These are phyloP conservation scores for Stramonita haemastoma DNA, from an alignment of 2,888 invertebrate species.

Conservation along the genomic window DNA sequence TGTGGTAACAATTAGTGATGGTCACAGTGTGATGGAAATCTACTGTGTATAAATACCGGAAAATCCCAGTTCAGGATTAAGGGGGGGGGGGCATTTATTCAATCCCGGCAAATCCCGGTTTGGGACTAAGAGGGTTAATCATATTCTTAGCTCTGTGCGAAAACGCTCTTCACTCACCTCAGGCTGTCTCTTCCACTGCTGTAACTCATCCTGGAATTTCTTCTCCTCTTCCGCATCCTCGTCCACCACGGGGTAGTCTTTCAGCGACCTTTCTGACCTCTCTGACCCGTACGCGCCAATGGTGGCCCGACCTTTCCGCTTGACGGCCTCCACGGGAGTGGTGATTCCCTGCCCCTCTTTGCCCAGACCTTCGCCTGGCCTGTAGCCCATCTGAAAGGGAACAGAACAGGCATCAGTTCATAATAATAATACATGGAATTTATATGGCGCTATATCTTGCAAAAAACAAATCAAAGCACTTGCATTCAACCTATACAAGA, in stretches of 20 bases:
- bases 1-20: no score
- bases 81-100: no score
- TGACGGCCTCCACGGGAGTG: slow-evolving; percentile 94
- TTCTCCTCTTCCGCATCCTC: slow-evolving; percentile 77
- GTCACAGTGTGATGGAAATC: no score
- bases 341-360: slow-evolving; percentile 96
- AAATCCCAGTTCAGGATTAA: no score
- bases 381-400: slow-evolving; percentile 89
- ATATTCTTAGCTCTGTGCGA: no score
- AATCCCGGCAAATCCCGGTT: no score
- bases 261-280: slow-evolving; percentile 67
- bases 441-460: no score
- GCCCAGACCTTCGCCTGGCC: slow-evolving; percentile 97
- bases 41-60: no score
- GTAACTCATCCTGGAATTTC: slow-evolving; percentile 71
- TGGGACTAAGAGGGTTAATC: no score
- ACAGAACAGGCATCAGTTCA: not conserved
- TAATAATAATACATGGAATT: no score
- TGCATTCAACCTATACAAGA: no score
- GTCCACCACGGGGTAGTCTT: slow-evolving; percentile 72
- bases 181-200: slow-evolving; percentile 77
- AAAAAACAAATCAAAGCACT: no score
- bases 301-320: slow-evolving; percentile 95
- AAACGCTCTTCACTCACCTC: slow-evolving; percentile 41
- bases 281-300: slow-evolving; percentile 81